These are phyloP conservation scores for Odontophorus gujanensis DNA, from an alignment of 2,113 vertebrate species.

Conservation along the genomic window DNA sequence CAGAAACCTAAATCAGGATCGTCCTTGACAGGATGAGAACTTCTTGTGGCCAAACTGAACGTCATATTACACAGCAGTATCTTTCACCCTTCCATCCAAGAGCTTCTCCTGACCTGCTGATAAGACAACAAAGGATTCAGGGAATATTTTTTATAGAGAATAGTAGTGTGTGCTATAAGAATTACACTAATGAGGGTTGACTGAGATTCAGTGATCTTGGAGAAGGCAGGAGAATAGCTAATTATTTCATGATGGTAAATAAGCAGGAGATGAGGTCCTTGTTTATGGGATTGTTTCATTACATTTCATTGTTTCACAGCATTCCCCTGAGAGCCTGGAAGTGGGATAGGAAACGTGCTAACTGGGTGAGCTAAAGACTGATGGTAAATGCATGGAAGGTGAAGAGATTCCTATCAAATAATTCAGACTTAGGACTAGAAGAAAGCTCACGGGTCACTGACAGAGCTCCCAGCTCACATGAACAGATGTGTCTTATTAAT, in stretches of 20 bases:
- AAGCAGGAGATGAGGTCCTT: background rate
- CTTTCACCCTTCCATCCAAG: background rate
- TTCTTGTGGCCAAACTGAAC: background rate
- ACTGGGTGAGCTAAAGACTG: background rate
- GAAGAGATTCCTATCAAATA: background rate
- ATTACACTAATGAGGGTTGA: background rate
- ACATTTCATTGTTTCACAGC: no score
- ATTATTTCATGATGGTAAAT: background rate
- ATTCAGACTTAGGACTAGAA: background rate
- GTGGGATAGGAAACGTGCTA: background rate
- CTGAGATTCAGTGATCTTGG: background rate
- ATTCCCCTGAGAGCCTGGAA: background rate
- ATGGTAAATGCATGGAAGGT: background rate
- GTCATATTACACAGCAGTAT: background rate
- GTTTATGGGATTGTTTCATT: fast-evolving
- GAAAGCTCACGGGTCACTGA: background rate
- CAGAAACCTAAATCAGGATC: background rate
- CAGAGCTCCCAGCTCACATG: background rate
- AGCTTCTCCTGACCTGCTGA: background rate
- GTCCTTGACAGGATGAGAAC: background rate
- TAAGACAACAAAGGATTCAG: background rate
- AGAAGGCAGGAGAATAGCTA: background rate
- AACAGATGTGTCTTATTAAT: constrained; percentile 54
- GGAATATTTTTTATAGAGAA: background rate
- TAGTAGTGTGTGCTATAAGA: background rate